Evolutionary conservation across 1,140 invertebrate species (phyloP), one percentile per base, ranked within the genome.

Genomic region (Caenorhabditis briggsae): DNA sequence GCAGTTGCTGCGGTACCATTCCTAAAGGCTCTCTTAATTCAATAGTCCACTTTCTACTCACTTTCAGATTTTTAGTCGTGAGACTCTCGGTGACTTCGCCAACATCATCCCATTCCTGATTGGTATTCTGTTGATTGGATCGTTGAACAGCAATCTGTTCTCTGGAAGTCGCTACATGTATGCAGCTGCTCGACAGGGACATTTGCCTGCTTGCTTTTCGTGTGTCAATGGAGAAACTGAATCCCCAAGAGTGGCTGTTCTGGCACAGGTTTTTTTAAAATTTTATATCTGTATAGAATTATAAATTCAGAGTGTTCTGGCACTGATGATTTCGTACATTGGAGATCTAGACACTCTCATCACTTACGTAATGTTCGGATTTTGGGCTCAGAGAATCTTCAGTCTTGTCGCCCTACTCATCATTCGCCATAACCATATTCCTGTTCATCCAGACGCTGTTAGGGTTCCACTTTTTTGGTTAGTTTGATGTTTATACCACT

Each of bases 1-100:
- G 93, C 94, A 61, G 93, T 94, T 7, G 94, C 94, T 82, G 93
- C 94, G 88, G 93, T 94, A 89, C 92, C 92, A 46, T 74, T 46
- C 33, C 56, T 82, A 82, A 53, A 65, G 41, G 82, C 55, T 23
- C 55, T 58, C 58, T 83, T 58, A 59, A 61, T 58, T 83, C 82
- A 83, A 59, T 83, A 58, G 55, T 83, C 56, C 82, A 56, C 53
- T 61, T 64, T 84, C 58, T 87, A 78, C 78, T 87, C 11, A 78
- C 18, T 88, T 89, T 82, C 83, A 91, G 90, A 56, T 92, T 46
- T 92, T 92, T 88, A 92, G 91, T 65, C 91, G 92, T 87, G 83
- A 82, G 65, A 91, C 91, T 11, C 85, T 92, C 18, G 91, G 91
- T 33, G 56, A 88, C 3, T 92, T 92, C 84, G 88, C 90, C 14